phyloP scores from a whole-genome alignment of 2,113 vertebrate genomes.

The Albula glossodonta region DNA sequence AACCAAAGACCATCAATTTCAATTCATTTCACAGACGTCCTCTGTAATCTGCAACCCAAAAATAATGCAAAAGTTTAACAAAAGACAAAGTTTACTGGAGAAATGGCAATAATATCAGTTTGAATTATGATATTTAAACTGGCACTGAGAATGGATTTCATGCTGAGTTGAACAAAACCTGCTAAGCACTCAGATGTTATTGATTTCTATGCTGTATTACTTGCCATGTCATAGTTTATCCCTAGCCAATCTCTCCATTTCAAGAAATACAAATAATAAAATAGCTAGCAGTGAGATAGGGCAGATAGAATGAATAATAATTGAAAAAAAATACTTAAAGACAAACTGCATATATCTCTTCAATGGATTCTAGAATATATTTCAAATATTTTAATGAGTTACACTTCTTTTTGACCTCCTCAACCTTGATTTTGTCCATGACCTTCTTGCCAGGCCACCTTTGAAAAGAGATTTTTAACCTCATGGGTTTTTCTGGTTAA shows the following conservation, averaged over 20 bases:
- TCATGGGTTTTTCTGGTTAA: too few species aligned
- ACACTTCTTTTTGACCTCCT: background rate
- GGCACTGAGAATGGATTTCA: background rate
- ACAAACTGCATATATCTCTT: too few species aligned
- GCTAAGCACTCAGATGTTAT: background rate
- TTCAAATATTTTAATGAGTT: background rate
- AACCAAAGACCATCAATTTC: background rate
- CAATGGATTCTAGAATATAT: background rate
- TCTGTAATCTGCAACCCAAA: background rate
- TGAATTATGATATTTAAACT: background rate
- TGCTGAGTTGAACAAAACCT: background rate
- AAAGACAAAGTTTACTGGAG: background rate
- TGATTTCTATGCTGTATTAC: background rate
- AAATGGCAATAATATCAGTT: background rate
- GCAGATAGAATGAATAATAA: background rate
- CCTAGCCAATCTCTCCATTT: background rate
- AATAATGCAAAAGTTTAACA: background rate
- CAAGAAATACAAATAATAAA: background rate
- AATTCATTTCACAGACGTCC: background rate
- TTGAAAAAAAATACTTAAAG: background rate
- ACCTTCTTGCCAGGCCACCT: too few species aligned
- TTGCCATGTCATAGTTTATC: background rate
- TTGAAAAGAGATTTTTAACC: too few species aligned
- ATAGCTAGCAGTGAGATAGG: background rate
- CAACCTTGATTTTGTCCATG: too few species aligned